Percentiles rank a stretch among this genome's conserved stretches.
These are phyloP conservation scores for Apodemia mormo DNA, from an alignment of 2,888 invertebrate genomes.

Conservation along the genomic window DNA sequence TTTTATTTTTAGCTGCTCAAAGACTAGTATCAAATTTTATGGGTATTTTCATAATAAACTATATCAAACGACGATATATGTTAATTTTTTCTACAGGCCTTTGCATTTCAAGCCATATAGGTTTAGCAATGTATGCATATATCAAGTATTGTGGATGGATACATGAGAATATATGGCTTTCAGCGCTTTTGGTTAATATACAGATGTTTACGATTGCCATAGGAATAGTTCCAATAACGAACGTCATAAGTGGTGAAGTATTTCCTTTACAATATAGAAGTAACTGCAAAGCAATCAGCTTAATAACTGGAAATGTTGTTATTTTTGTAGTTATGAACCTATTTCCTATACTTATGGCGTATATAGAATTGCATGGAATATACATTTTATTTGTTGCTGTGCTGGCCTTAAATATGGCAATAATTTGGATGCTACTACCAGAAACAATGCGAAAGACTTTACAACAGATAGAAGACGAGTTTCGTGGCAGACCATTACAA, in stretches of 20 bases:
- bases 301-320: constrained; percentile 78
- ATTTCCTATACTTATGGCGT: constrained; percentile 74
- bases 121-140: constrained; percentile 69
- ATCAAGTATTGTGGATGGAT: constrained; percentile 45
- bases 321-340: constrained; percentile 79
- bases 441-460: constrained; percentile 85
- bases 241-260: constrained; percentile 86
- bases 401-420: constrained; percentile 72
- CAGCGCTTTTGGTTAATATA: constrained; percentile 70
- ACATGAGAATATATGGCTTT: constrained; percentile 63
- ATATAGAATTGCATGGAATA: constrained; percentile 76
- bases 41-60: constrained; percentile 82
- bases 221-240: constrained; percentile 84
- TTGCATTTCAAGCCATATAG: constrained; percentile 78
- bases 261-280: constrained; percentile 83
- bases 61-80: constrained; percentile 80
- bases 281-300: constrained; percentile 82
- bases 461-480: constrained; percentile 83
- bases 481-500: constrained; percentile 56
- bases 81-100: constrained; percentile 81
- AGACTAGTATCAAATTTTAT: constrained; percentile 81
- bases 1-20: constrained; percentile 83
- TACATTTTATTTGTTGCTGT: constrained; percentile 80
- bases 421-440: constrained; percentile 81
- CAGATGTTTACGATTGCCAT: constrained; percentile 80